Evolutionary conservation across 2,888 invertebrate genomes (phyloP).

Genomic region (Augiades crinisus): DNA sequence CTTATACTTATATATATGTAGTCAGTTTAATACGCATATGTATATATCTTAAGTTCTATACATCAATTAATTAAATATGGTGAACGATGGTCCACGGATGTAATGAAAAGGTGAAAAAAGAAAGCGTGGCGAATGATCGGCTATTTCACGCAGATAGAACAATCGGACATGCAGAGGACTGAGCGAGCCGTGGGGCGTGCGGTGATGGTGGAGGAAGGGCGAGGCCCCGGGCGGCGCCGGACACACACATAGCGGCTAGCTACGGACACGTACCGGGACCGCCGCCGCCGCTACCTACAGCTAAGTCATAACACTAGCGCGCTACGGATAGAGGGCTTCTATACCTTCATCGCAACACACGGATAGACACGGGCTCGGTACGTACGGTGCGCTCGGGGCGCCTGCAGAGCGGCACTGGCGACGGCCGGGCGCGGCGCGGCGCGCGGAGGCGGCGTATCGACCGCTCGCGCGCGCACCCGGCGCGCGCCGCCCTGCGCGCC

Average conservation of each 20-base stretch:
- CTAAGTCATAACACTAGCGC: conserved; percentile 68
- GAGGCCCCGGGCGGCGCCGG: conserved; percentile 37
- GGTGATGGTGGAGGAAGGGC: conserved; percentile 35
- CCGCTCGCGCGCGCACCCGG: conserved; percentile 34
- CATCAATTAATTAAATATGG: background rate
- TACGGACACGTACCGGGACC: conserved; percentile 59
- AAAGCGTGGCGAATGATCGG: background rate
- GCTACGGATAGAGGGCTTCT: conserved; percentile 61
- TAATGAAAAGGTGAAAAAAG: background rate
- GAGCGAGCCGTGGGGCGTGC: conserved; percentile 10
- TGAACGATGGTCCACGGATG: background rate
- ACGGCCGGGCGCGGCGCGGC: conserved; percentile 36
- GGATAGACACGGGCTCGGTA: conserved; percentile 37
- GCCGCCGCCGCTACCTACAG: conserved; percentile 62
- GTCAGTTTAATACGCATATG: background rate
- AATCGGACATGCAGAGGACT: conserved; percentile 10
- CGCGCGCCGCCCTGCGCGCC: conserved; percentile 37
- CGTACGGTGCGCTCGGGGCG: conserved; percentile 36
- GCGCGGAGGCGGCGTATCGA: conserved; percentile 42
- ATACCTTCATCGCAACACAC: conserved; percentile 77
- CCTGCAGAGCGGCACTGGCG: conserved; percentile 38
- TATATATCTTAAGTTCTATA: background rate
- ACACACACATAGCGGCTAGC: conserved; percentile 43
- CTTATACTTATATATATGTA: background rate
- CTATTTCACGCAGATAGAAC: background rate